These are phyloP conservation scores for Apotomis capreana DNA, from an alignment of 2,888 invertebrate genomes.

Conservation along the genomic window DNA sequence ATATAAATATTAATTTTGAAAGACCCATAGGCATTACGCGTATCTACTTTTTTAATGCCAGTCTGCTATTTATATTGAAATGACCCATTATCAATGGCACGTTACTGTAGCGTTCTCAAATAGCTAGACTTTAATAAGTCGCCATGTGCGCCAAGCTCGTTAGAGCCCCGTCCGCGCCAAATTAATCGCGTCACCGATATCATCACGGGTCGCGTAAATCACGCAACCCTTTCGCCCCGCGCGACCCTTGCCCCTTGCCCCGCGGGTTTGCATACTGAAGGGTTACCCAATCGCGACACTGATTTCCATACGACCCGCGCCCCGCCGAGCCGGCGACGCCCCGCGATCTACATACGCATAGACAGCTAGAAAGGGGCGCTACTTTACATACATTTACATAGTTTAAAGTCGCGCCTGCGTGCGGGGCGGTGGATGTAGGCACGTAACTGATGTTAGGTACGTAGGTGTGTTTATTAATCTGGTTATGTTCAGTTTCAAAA, in stretches of 20 bases:
- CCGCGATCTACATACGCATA: slow-evolving; percentile 27
- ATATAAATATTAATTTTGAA: no score
- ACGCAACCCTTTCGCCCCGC: slow-evolving; percentile 31
- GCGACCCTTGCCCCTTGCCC: slow-evolving; percentile 21
- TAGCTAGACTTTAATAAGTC: slow-evolving; percentile 24
- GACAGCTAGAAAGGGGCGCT: slow-evolving; percentile 29
- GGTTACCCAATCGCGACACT: slow-evolving; percentile 36
- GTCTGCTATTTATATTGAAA: background rate
- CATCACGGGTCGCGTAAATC: slow-evolving; percentile 41
- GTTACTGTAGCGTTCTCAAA: slow-evolving; percentile 3
- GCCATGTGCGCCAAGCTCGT: slow-evolving; percentile 31
- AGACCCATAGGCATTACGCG: no score
- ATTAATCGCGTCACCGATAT: slow-evolving; percentile 40
- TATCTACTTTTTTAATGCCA: no score
- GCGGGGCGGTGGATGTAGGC: background rate
- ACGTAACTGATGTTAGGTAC: background rate
- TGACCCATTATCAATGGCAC: background rate
- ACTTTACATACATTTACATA: slow-evolving; percentile 41
- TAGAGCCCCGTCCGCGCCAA: slow-evolving; percentile 23
- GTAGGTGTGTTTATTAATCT: background rate
- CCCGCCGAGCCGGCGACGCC: slow-evolving; percentile 21
- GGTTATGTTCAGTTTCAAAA: background rate
- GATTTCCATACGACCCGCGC: slow-evolving; percentile 37
- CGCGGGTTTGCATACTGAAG: slow-evolving; percentile 30
- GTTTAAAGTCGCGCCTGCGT: slow-evolving; percentile 39